phyloP scores from a whole-genome alignment of 2,888 invertebrate genomes.

The Leucoptera coffeella region DNA sequence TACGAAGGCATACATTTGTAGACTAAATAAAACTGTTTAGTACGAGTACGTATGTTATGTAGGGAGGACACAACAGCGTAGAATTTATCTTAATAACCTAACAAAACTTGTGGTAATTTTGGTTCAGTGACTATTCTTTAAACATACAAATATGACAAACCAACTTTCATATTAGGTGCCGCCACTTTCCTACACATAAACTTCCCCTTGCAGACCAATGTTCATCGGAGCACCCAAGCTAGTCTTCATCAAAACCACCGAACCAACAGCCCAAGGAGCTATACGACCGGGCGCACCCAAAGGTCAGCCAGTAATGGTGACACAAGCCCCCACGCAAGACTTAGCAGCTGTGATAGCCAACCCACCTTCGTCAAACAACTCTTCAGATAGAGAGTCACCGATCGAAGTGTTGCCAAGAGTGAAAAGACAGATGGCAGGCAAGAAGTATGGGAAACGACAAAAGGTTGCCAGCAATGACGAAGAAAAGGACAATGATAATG shows the following conservation, averaged over 20 bases:
- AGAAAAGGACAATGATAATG: constrained; percentile 16
- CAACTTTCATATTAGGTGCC: too few species aligned
- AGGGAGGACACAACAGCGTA: too few species aligned
- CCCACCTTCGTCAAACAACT: constrained; percentile 1
- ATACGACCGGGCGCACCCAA: constrained; percentile 28
- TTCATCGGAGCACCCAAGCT: constrained; percentile 46
- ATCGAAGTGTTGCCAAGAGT: constrained; percentile 23
- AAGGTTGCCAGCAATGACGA: constrained; percentile 21
- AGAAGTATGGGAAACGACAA: constrained; percentile 38
- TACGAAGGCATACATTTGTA: too few species aligned
- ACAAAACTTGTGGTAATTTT: too few species aligned
- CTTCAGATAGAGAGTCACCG: constrained; percentile 10
- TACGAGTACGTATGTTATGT: too few species aligned
- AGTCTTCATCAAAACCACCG: constrained; percentile 43
- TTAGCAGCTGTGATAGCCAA: constrained; percentile 10
- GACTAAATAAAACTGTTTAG: too few species aligned
- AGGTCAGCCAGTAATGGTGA: constrained; percentile 39
- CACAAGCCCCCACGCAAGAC: constrained; percentile 15
- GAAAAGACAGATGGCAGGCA: constrained; percentile 21
- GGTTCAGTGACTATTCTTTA: too few species aligned
- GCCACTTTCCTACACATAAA: too few species aligned
- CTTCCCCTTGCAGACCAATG: constrained; percentile 42
- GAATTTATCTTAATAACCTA: too few species aligned
- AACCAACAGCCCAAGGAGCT: constrained; percentile 26
- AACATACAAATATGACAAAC: too few species aligned